These are phyloP conservation scores for Tadarida brasiliensis DNA, from an alignment of 2,797 vertebrate genomes.

Conservation along the genomic window DNA sequence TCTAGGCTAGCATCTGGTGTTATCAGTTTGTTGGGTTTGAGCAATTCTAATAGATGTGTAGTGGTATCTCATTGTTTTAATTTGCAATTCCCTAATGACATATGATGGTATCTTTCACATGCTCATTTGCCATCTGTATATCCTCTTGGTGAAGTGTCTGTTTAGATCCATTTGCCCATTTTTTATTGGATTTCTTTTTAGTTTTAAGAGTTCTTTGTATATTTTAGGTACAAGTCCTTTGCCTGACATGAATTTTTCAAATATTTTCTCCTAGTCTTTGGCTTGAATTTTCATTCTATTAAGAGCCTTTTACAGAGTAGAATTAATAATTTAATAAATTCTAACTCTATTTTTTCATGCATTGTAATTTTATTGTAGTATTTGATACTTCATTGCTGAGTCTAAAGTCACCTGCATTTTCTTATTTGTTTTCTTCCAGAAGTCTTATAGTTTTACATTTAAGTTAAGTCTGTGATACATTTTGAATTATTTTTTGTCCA, in stretches of 20 bases:
- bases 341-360: not conserved
- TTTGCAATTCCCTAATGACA: not conserved
- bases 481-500: constrained; percentile 35
- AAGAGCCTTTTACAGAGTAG: not conserved
- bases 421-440: not conserved
- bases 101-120: not conserved
- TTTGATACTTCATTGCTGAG: not conserved
- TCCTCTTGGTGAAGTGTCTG: not conserved
- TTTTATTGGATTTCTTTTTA: not conserved
- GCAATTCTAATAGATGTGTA: not conserved
- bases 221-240: not conserved
- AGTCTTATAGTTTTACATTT: not conserved
- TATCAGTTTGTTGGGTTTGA: not conserved
- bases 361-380: not conserved
- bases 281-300: constrained; percentile 13
- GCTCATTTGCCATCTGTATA: not conserved
- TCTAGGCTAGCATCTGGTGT: not conserved
- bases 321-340: constrained; percentile 14
- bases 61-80: not conserved
- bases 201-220: not conserved
- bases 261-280: not conserved
- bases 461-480: not conserved
- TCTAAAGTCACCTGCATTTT: not conserved
- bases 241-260: not conserved
- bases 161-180: not conserved